Evolutionary conservation across 2,888 invertebrate genomes (phyloP).

Genomic region (Euzetes globulus): DNA sequence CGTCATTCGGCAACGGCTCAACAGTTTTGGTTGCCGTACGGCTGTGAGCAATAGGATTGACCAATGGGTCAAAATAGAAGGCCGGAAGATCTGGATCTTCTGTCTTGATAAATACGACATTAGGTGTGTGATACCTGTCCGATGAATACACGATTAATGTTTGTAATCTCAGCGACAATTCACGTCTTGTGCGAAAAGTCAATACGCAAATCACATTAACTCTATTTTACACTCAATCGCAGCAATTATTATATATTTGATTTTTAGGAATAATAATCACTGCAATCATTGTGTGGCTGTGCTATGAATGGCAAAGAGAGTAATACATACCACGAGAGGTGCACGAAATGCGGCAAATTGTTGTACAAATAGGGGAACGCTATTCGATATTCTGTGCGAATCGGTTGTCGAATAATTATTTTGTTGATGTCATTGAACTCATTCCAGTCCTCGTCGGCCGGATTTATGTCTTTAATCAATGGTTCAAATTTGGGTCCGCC

Average conservation of each 20-base stretch:
- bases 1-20: slow-evolving; percentile 84
- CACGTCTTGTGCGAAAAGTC: neutral
- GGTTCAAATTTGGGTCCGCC: slow-evolving; percentile 99
- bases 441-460: slow-evolving; percentile 99
- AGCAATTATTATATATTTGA: too few relatives aligned
- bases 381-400: slow-evolving; percentile 97
- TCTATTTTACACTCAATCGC: neutral
- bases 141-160: slow-evolving; percentile 20
- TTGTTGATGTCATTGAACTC: slow-evolving; percentile 99
- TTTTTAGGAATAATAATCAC: too few relatives aligned
- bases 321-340: slow-evolving; percentile 87
- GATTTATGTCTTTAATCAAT: slow-evolving; percentile 91
- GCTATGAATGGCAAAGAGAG: too few relatives aligned
- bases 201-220: slow-evolving; percentile 32
- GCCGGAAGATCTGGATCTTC: slow-evolving; percentile 99
- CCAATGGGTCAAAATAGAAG: slow-evolving; percentile 98
- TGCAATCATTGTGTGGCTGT: too few relatives aligned
- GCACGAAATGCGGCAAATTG: slow-evolving; percentile 96
- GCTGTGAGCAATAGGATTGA: slow-evolving; percentile 96
- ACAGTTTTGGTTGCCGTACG: slow-evolving; percentile 59
- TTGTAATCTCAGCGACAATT: slow-evolving; percentile 31
- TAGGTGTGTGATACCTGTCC: slow-evolving; percentile 95
- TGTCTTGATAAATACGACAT: slow-evolving; percentile 98
- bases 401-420: slow-evolving; percentile 96
- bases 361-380: slow-evolving; percentile 99